These are phyloP conservation scores for Catocala fraxini DNA, from an alignment of 2,888 invertebrate species.

Conservation along the genomic window DNA sequence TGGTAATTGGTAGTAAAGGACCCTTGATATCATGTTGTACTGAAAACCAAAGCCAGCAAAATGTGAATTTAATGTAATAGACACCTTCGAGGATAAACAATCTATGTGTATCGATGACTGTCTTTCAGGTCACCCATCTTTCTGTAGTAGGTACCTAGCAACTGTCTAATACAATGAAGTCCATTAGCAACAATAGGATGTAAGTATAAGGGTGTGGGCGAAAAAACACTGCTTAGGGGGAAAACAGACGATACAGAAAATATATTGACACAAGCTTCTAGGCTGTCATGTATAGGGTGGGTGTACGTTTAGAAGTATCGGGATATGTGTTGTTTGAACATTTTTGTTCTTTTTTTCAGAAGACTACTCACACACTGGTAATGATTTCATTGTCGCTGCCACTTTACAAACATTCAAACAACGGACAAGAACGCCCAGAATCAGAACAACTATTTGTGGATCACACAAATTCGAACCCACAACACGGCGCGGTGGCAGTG, in stretches of 20 bases:
- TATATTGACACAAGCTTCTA: not conserved
- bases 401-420: too few relatives aligned
- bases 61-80: not conserved
- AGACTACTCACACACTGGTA: too few relatives aligned
- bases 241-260: conserved; percentile 8
- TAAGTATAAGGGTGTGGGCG: conserved; percentile 9
- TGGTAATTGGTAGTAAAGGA: too few relatives aligned
- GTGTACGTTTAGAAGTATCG: not conserved
- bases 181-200: not conserved
- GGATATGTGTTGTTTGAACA: not conserved
- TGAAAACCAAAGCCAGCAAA: not conserved
- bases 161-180: not conserved
- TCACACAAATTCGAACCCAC: too few relatives aligned
- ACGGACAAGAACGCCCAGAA: too few relatives aligned
- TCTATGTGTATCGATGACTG: too few relatives aligned
- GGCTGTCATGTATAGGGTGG: not conserved
- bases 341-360: not conserved
- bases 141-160: not conserved
- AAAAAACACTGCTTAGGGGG: conserved; percentile 2
- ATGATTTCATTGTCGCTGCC: too few relatives aligned
- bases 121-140: too few relatives aligned
- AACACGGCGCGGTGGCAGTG: too few relatives aligned
- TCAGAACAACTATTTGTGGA: too few relatives aligned
- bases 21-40: too few relatives aligned
- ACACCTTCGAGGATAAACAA: too few relatives aligned